Conservation (phyloP, 2,797 vertebrate species). For the Trachops cirrhosus region DNA sequence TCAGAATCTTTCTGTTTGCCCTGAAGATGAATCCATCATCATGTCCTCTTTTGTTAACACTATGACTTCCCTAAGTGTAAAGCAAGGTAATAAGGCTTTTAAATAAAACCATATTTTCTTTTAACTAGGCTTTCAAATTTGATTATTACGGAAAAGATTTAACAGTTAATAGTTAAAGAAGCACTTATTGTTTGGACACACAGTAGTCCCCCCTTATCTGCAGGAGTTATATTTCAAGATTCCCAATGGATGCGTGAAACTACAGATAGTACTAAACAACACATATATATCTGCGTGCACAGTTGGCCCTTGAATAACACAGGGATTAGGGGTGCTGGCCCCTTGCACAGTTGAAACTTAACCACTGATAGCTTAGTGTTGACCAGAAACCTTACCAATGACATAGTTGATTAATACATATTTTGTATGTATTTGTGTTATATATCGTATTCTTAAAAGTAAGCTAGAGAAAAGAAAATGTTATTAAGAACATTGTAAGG, state of each 20-base stretch:
- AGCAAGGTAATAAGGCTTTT: slow-evolving; percentile 89
- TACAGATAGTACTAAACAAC: neutral
- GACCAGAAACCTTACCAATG: neutral
- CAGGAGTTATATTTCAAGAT: too few species aligned
- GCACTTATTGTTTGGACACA: neutral
- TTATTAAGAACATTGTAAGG: neutral
- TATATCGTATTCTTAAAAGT: neutral
- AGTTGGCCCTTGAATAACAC: neutral
- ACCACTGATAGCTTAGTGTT: neutral
- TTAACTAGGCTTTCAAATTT: slow-evolving; percentile 18
- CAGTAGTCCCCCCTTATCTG: neutral
- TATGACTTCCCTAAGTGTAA: slow-evolving; percentile 98
- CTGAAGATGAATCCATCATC: slow-evolving; percentile 98
- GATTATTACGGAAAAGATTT: slow-evolving; percentile 37
- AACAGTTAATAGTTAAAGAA: slow-evolving; percentile 2
- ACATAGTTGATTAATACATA: neutral
- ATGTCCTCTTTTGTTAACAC: slow-evolving; percentile 99
- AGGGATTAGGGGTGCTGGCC: too few species aligned
- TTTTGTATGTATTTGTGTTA: neutral
- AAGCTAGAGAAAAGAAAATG: neutral
- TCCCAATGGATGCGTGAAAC: neutral
- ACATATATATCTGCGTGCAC: neutral
- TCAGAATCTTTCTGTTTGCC: slow-evolving; percentile 98
- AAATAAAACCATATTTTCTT: slow-evolving; percentile 37
- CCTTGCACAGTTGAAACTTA: neutral